phyloP scores from a whole-genome alignment of 2,888 invertebrate species.

The Calameuta filiformis region DNA sequence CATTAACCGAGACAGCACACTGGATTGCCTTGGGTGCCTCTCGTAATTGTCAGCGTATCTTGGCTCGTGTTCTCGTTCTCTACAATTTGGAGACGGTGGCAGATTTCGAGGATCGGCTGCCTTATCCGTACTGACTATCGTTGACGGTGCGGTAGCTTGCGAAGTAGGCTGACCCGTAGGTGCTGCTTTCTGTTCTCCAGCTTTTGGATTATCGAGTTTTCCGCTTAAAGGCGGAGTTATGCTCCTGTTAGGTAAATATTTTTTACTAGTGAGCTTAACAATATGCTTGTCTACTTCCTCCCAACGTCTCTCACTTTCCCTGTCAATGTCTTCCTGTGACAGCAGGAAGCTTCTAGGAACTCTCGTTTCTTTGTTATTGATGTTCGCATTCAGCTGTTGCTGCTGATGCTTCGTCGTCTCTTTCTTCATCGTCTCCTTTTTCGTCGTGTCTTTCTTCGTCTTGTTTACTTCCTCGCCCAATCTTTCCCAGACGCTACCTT shows the following conservation, averaged over 20 bases:
- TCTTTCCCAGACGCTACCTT: conserved; percentile 10
- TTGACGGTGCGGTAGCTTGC: not conserved
- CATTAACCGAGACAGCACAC: conserved; percentile 8
- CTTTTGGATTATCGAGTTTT: conserved; percentile 12
- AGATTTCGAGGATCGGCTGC: conserved; percentile 28
- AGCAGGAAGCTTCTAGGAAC: conserved; percentile 10
- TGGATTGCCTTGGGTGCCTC: conserved; percentile 42
- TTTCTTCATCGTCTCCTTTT: conserved; percentile 5
- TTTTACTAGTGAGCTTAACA: conserved; percentile 39
- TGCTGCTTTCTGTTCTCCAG: conserved; percentile 4
- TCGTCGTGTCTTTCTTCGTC: conserved; percentile 4
- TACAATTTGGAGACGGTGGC: conserved; percentile 31
- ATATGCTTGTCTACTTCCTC: conserved; percentile 55
- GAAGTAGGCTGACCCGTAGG: conserved; percentile 6
- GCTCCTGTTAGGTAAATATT: conserved; percentile 13
- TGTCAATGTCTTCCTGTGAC: conserved; percentile 34
- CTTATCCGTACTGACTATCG: conserved; percentile 21
- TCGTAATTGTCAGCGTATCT: conserved; percentile 57
- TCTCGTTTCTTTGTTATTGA: conserved; percentile 9
- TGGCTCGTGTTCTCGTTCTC: conserved; percentile 30
- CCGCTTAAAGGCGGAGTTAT: conserved; percentile 5
- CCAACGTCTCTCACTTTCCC: conserved; percentile 42
- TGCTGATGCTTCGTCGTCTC: conserved; percentile 7
- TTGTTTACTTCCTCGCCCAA: conserved; percentile 8
- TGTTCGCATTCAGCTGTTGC: conserved; percentile 13